Evolutionary conservation across 2,113 vertebrate genomes (phyloP), one percentile per base, ranked within the genome.

Genomic region (Forbesichthys papilliferus): DNA sequence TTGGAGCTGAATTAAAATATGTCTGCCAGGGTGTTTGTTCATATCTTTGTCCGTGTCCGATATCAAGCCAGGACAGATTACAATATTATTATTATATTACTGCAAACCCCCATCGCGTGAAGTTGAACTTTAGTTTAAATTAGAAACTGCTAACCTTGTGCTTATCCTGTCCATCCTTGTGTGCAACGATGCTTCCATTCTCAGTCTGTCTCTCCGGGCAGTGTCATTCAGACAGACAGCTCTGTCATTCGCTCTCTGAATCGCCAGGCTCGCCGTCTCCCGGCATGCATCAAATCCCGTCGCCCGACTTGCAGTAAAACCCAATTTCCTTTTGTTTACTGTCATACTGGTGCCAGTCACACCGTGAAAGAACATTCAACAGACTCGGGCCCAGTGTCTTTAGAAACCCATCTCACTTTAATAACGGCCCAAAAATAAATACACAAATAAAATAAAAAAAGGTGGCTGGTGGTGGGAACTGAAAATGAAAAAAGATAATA

Each of bases 261-360:
- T 27, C 27, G 48, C 62, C 6, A 0, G 51, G 27, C 54, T 58
- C 7, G 2, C 52, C 1, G 0, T 62, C 73, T 61, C 63, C 71
- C 63, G 33, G 36, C 64, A 16, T 57, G 73, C 73, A 13, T 77
- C 70, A 76, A 65, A 78, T 79, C 83, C 72, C 54, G 74, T 48
- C 0, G 12, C 33, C 36, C 33, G 73, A 68, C 79, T 82, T 68
- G 74, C 82, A 76, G 76, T 53, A 72, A 84, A 81, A 84, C 68
- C 49, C 81, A 73, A 84, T 88, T 82, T 86, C 73, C 73, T 46
- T 52, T 79, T 84, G 78, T 84, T 86, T 86, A 84, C 80, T 34
- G 20, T 64, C 6, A 27, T 72, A 80, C 84, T 76, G 73, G 66
- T 68, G 79, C 86, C 84, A 75, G 79, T 82, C 78, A 71, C 70